phyloP scores from a whole-genome alignment of 2,113 vertebrate genomes.

The Ursus arctos region DNA sequence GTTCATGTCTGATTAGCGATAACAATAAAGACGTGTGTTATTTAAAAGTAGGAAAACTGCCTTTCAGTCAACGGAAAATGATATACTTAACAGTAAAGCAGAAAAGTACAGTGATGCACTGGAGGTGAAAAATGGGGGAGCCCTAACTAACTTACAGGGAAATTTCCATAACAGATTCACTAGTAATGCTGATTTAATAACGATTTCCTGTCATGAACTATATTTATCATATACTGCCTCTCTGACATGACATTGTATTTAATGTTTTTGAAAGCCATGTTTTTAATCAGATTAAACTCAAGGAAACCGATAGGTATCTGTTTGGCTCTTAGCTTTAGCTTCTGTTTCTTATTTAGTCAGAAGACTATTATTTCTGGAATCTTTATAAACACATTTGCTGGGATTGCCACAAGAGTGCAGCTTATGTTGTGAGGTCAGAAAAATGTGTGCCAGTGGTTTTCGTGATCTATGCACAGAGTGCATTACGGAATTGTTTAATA shows the following conservation, averaged over 20 bases:
- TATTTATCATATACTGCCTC: constrained; percentile 88
- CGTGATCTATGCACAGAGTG: neutral
- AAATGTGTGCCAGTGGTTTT: constrained; percentile 83
- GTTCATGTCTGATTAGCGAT: constrained; percentile 76
- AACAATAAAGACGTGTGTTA: constrained; percentile 67
- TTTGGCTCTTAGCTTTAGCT: constrained; percentile 88
- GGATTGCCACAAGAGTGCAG: constrained; percentile 86
- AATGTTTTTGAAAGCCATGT: constrained; percentile 87
- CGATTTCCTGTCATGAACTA: constrained; percentile 88
- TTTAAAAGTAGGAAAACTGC: constrained; percentile 83
- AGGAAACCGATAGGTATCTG: constrained; percentile 91
- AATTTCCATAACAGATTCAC: constrained; percentile 89
- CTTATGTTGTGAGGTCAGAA: constrained; percentile 75
- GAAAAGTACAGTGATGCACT: constrained; percentile 51
- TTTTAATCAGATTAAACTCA: constrained; percentile 92
- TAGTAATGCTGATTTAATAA: constrained; percentile 87
- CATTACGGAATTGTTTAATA: constrained; percentile 79
- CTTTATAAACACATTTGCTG: constrained; percentile 87
- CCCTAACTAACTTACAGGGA: constrained; percentile 86
- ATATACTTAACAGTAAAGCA: constrained; percentile 63
- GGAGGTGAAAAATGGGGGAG: constrained; percentile 81
- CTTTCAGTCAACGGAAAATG: constrained; percentile 81
- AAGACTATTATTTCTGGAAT: constrained; percentile 90
- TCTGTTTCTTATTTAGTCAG: constrained; percentile 92
- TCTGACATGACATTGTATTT: constrained; percentile 88